phyloP scores from a whole-genome alignment of 2,797 vertebrate species.

The Hyperoplus lanceolatus region DNA sequence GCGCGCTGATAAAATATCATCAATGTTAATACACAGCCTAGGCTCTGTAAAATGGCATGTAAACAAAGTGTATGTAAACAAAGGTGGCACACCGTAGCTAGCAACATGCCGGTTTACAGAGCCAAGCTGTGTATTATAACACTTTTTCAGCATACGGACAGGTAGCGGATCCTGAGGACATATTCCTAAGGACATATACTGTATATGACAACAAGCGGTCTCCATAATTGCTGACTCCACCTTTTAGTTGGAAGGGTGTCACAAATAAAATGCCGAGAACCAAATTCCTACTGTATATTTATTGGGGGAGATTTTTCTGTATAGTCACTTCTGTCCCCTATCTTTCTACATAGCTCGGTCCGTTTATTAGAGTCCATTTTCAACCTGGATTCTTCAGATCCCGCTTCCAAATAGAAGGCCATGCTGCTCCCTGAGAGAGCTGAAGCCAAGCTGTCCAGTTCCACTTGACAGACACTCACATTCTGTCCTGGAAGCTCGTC shows the following conservation, averaged over 20 bases:
- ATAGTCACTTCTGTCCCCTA: neutral
- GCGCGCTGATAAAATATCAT: too few species aligned
- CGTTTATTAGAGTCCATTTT: constrained; percentile 35
- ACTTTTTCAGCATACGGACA: too few species aligned
- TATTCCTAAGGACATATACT: too few species aligned
- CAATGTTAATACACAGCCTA: too few species aligned
- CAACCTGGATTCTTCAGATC: constrained; percentile 60
- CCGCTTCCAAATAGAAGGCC: constrained; percentile 33
- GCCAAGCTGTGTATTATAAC: too few species aligned
- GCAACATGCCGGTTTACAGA: too few species aligned
- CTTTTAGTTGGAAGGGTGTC: neutral
- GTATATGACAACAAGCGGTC: too few species aligned
- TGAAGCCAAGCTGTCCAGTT: constrained; percentile 54
- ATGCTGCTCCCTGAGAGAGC: constrained; percentile 47
- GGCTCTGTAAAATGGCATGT: too few species aligned
- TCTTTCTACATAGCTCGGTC: constrained; percentile 25
- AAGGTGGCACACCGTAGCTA: too few species aligned
- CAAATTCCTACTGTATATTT: constrained; percentile 1
- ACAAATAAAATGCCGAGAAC: constrained; percentile 9
- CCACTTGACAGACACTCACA: constrained; percentile 53
- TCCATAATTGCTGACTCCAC: too few species aligned
- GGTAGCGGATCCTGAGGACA: too few species aligned
- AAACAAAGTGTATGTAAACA: too few species aligned
- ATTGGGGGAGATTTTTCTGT: neutral
- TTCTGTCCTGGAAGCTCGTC: constrained; percentile 34